Evolutionary conservation across 2,797 vertebrate species (phyloP), one percentile per base, ranked within the genome.

Genomic region (Varecia variegata): DNA sequence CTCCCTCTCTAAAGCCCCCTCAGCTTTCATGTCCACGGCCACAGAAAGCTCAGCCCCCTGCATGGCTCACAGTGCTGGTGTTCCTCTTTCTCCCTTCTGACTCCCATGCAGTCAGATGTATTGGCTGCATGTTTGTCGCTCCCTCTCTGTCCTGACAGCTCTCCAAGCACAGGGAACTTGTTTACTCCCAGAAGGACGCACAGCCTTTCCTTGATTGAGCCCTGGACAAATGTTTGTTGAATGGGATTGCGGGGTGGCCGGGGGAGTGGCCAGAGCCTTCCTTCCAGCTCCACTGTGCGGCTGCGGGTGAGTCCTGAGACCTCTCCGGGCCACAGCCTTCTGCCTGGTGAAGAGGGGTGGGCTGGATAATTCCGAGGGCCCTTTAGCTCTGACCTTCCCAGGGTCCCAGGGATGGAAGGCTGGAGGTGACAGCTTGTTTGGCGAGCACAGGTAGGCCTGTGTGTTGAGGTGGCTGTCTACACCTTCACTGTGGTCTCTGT

Each of bases 221-320:
- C 17, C n/a, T 60, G 47, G 68, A 45, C n/a, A 23, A 0, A 3
- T 0, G 3, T 47, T 67, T 52, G 35, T 32, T 76, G 45, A 70
- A 21, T 35, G 81, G 65, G 88, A 68, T 3, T 2, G 7, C 77
- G 74, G 9, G 80, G n/a, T 11, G 62, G 10, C 60, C 27, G 43
- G 32, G 58, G 52, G 18, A 80, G 30, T 8, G 13, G 43, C n/a
- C 74, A 45, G 56, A 62, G 30, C 17, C 56, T 18, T 68, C 9
- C 12, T 25, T 25, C 52, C 9, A 73, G 93, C 4, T 82, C 23
- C 71, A 30, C 3, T 12, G 1, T 82, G 62, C 30, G 40, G 14
- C 38, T 1, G 0, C n/a, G n/a, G 13, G 15, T 45, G 43, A 76
- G 11, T 80, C 58, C 35, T 0, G 1, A 32, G 88, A 43, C 32